A percentile compares a stretch with the other conserved stretches of the same genome.
Evolutionary conservation across 1,140 invertebrate genomes (phyloP).

Genomic region (Drosophila murphyi): DNA sequence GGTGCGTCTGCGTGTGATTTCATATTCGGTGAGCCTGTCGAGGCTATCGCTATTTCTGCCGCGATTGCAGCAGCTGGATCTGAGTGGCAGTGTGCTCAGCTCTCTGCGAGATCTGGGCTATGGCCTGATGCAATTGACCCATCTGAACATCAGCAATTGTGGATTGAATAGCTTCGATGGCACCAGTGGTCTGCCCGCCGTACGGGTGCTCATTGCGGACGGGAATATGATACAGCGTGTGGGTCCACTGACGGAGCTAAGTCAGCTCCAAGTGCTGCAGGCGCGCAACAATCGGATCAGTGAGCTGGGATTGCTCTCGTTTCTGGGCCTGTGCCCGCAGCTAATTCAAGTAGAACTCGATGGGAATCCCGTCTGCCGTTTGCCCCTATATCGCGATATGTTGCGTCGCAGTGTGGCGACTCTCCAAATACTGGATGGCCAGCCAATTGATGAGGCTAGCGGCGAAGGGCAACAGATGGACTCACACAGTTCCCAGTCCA

Average conservation of each 20-base stretch:
- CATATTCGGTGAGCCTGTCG: slow-evolving; percentile 87
- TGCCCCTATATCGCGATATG: slow-evolving; percentile 76
- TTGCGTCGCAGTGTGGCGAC: slow-evolving; percentile 83
- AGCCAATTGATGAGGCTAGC: slow-evolving; percentile 30
- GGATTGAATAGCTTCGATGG: slow-evolving; percentile 88
- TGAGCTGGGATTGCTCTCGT: slow-evolving; percentile 80
- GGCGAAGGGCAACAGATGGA: slow-evolving; percentile 30
- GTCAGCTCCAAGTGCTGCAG: slow-evolving; percentile 63
- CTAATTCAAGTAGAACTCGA: slow-evolving; percentile 84
- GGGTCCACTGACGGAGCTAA: slow-evolving; percentile 85
- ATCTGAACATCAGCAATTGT: slow-evolving; percentile 88
- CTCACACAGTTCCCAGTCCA: slow-evolving; percentile 59
- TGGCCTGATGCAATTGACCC: slow-evolving; percentile 86
- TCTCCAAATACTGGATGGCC: slow-evolving; percentile 84
- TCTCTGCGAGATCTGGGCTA: slow-evolving; percentile 89
- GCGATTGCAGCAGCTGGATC: slow-evolving; percentile 86
- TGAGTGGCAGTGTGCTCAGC: slow-evolving; percentile 88
- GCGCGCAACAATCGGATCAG: slow-evolving; percentile 83
- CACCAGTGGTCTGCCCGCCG: slow-evolving; percentile 86
- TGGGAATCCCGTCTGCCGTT: slow-evolving; percentile 84
- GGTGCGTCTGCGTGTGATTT: slow-evolving; percentile 87
- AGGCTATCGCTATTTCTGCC: slow-evolving; percentile 87
- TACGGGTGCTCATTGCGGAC: slow-evolving; percentile 87
- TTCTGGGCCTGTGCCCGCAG: slow-evolving; percentile 84
- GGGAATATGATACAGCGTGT: slow-evolving; percentile 87